Conservation (phyloP, 1,140 invertebrate species). For the Hypsibius dujardini region DNA sequence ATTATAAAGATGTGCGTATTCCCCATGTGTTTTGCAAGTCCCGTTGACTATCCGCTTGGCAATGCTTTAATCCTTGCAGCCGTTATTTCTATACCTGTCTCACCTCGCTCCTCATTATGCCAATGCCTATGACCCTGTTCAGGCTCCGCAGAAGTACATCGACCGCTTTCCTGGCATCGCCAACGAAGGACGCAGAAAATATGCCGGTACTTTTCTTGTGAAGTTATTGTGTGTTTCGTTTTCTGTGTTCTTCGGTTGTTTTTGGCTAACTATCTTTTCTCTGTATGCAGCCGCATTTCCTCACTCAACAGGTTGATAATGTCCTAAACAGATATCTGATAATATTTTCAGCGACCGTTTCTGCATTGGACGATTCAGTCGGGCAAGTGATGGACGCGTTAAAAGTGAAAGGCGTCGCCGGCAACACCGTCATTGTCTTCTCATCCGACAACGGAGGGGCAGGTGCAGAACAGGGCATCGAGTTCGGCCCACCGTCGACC, state of each 20-base stretch:
- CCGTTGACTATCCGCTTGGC: slow-evolving; percentile 56
- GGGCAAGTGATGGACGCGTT: slow-evolving; percentile 28
- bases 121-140: slow-evolving; percentile 18
- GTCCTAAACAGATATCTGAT: no score
- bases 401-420: slow-evolving; percentile 24
- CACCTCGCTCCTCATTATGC: slow-evolving; percentile 19
- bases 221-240: slow-evolving; percentile 20
- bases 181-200: slow-evolving; percentile 19
- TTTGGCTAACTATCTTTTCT: no score
- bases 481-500: slow-evolving; percentile 27
- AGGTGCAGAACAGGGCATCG: slow-evolving; percentile 21
- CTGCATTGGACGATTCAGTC: slow-evolving; percentile 30
- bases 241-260: no score
- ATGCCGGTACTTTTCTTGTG: slow-evolving; percentile 47
- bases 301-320: no score
- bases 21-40: no score
- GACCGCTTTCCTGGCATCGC: slow-evolving; percentile 18
- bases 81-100: slow-evolving; percentile 21
- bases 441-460: slow-evolving; percentile 33
- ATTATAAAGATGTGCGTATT: slow-evolving; percentile 27
- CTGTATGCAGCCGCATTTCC: no score
- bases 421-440: slow-evolving; percentile 31
- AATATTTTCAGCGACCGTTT: slow-evolving; percentile 30
- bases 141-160: slow-evolving; percentile 20
- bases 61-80: slow-evolving; percentile 20